Conservation (phyloP, 2,113 vertebrate species). For the Pseudorhombus dupliciocellatus region DNA sequence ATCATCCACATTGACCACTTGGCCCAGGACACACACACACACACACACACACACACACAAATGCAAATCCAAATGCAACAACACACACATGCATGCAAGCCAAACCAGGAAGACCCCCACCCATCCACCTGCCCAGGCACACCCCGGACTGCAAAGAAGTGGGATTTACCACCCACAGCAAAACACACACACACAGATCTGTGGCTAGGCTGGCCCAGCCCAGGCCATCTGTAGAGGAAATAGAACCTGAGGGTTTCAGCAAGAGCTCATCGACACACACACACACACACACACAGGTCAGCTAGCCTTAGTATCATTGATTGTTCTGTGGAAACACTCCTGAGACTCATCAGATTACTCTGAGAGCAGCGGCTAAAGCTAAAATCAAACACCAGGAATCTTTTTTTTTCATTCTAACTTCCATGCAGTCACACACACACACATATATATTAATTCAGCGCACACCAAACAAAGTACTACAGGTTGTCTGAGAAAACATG, state of each 20-base stretch:
- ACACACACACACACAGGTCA: constrained; percentile 38
- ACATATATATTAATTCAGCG: not conserved
- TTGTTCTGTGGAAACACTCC: constrained; percentile 51
- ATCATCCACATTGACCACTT: constrained; percentile 35
- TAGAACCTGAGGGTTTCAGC: constrained; percentile 53
- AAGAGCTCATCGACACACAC: constrained; percentile 25
- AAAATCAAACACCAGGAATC: constrained; percentile 53
- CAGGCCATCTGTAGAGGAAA: constrained; percentile 56
- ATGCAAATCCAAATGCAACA: constrained; percentile 19
- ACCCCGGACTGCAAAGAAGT: constrained; percentile 41
- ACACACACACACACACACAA: constrained; percentile 25
- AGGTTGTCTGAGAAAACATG: constrained; percentile 41
- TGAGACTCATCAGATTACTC: constrained; percentile 65
- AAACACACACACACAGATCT: constrained; percentile 47
- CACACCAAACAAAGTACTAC: constrained; percentile 25
- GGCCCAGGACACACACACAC: constrained; percentile 16
- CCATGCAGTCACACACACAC: not conserved
- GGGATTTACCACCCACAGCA: constrained; percentile 68
- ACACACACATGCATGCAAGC: constrained; percentile 20
- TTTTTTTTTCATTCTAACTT: constrained; percentile 35
- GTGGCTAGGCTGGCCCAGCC: constrained; percentile 31
- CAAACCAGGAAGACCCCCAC: constrained; percentile 71
- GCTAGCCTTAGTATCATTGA: constrained; percentile 56
- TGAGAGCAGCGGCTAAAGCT: constrained; percentile 36
- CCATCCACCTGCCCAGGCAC: constrained; percentile 42